phyloP scores from a whole-genome alignment of 2,113 vertebrate genomes.

The Calidris pugnax region DNA sequence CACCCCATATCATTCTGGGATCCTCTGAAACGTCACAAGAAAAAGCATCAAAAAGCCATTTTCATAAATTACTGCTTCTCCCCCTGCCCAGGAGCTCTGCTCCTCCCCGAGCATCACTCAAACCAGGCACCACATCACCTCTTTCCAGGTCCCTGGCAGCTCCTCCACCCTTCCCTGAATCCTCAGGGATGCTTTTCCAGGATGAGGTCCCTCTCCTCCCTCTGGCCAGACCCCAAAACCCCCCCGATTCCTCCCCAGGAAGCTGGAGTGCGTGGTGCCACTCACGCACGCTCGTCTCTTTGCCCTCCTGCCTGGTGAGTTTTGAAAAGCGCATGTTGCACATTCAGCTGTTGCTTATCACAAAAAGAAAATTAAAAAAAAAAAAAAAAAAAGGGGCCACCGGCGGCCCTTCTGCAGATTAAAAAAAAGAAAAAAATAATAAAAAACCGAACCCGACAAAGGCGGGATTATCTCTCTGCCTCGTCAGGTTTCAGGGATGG shows the following conservation, averaged over 20 bases:
- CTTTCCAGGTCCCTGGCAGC: neutral
- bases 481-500: neutral
- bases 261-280: accelerated
- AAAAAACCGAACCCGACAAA: too few species aligned
- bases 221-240: accelerated
- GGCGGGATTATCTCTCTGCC: neutral
- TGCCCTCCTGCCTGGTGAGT: neutral
- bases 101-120: neutral
- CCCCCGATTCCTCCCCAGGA: accelerated
- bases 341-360: conserved; percentile 6
- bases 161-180: accelerated
- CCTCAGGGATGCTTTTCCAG: neutral
- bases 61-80: neutral
- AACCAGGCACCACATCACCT: accelerated
- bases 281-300: neutral
- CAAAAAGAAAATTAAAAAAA: too few species aligned
- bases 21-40: accelerated
- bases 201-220: accelerated
- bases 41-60: accelerated
- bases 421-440: too few species aligned
- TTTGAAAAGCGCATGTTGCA: neutral
- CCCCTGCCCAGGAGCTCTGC: neutral
- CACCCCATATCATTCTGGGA: too few species aligned
- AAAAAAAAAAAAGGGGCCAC: neutral
- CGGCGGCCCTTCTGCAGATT: neutral